Evolutionary conservation across 2,113 vertebrate genomes (phyloP), one percentile per base, ranked within the genome.

Genomic region (Piliocolobus tephrosceles): DNA sequence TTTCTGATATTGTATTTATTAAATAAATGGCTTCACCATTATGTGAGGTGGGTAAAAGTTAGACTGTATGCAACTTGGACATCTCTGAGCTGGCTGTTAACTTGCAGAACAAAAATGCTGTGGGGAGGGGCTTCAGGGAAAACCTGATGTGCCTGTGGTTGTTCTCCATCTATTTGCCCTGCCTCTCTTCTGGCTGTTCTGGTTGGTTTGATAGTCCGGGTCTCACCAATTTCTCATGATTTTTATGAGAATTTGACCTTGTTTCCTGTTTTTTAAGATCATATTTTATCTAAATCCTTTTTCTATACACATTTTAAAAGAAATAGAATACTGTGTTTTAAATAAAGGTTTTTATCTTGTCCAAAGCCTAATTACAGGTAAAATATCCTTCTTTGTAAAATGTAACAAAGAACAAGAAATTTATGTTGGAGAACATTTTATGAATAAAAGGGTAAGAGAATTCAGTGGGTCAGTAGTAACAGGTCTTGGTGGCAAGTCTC

Each of bases 271-370:
- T 70, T 90, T 97, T 98, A 97, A 55, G 18, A 85, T 52, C 30
- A 57, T 88, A 66, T 97, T 97, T 98, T 95, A 96, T 58, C 30
- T 8, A 95, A 93, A 35, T 86, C 1, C 8, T 88, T 87, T 96
- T 76, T 90, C 55, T 92, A 45, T 91, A 66, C 64, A 83, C 70
- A 91, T 96, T 94, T 97, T 90, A 84, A 96, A 93, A 84, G 89
- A 38, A 64, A 90, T 38, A 85, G 40, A 78, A 79, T 14, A 78
- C 43, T 78, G 43, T 78, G 55, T 82, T 79, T 25, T 96, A 94
- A 97, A 97, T 98, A 98, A 98, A 98, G 95, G 30, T 96, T 98
- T 95, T 97, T 94, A 96, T 91, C 38, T 96, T 89, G 10, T 93
- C 16, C 79, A 89, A 95, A 97, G 91, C 45, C 79, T 88, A 75